A percentile compares a stretch with the other conserved stretches of the same genome.
phyloP scores from a whole-genome alignment of 2,888 invertebrate species.

The Podabrus alpinus region DNA sequence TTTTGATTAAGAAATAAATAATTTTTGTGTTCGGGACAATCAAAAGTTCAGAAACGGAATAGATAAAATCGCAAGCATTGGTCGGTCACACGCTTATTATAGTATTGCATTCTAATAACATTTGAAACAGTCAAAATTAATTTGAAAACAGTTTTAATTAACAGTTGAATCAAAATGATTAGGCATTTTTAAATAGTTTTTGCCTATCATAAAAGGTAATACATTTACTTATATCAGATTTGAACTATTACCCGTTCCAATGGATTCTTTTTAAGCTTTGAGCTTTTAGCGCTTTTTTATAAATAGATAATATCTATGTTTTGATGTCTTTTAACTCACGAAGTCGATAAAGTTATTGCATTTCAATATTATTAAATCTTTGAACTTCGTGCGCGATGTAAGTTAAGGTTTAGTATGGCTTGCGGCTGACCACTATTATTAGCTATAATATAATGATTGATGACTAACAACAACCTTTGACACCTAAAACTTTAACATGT shows the following conservation, averaged over 20 bases:
- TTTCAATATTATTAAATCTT: slow-evolving; percentile 31
- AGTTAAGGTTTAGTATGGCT: slow-evolving; percentile 25
- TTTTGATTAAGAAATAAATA: not conserved
- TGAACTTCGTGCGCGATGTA: slow-evolving; percentile 31
- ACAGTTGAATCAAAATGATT: not conserved
- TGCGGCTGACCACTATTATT: slow-evolving; percentile 47
- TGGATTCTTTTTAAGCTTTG: slow-evolving; percentile 11
- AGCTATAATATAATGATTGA: slow-evolving; percentile 53
- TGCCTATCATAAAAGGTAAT: not conserved
- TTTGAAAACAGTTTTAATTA: not conserved
- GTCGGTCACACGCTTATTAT: not conserved
- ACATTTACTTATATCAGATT: slow-evolving; percentile 1
- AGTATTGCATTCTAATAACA: not conserved
- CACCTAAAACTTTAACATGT: slow-evolving; percentile 50
- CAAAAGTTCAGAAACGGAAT: not conserved
- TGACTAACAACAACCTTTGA: slow-evolving; percentile 51
- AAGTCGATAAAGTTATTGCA: slow-evolving; percentile 30
- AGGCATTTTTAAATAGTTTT: not conserved
- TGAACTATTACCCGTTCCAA: not conserved
- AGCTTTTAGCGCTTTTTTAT: slow-evolving; percentile 27
- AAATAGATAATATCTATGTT: slow-evolving; percentile 19
- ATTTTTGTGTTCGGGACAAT: not conserved
- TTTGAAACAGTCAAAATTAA: not conserved
- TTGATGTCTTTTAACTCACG: slow-evolving; percentile 23
- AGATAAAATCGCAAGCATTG: not conserved